Base-by-base conservation (phyloP, 2,888 invertebrate genomes). In the Hypselothyrea guttata region DNA sequence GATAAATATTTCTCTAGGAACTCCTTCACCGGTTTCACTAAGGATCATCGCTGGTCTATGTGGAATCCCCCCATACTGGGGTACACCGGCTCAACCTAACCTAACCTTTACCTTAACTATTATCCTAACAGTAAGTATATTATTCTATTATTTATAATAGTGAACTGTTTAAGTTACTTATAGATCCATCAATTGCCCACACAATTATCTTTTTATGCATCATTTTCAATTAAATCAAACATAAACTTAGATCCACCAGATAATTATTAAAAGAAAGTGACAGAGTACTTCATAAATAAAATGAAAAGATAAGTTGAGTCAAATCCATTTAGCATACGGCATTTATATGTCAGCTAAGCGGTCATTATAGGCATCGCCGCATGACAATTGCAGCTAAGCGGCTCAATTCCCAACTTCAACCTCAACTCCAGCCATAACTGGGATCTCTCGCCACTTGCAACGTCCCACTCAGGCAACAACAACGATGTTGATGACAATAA, bases 331-430 rank as follows among this genome's bases (percentile, higher is more conserved):
- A 83, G 72, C 77, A 71, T 77, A 66, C 70, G 75, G 72, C 75
- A 81, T 81, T 78, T 81, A 81, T 71, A 51, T 75, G 67, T 60
- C 82, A 70, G 84, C 81, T 81, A 83, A 81, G 81, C 81, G 70
- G 70, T 75, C 70, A 83, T 81, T 81, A 81, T 83, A 59, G 54
- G 65, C 64, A 46, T 52, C 69, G 65, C 61, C 74, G 68, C 70
- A 70, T 83, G 74, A 76, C 79, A 81, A 83, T 81, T 83, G 83
- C 68, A 68, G 66, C 76, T 81, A 79, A 81, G 77, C 79, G 62
- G 76, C 71, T 78, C 70, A 69, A 61, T 7, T 34, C 12, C 30
- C 52, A 52, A 16, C 12, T 13, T 0, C 22, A 37, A 5, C 35
- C 28, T 2, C 28, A 35, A n/a, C 35, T 9, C 12, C 51, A 40